Percentiles rank a stretch among this genome's conserved stretches.
These are phyloP conservation scores for Belgica antarctica DNA, from an alignment of 2,888 invertebrate genomes.

Conservation along the genomic window DNA sequence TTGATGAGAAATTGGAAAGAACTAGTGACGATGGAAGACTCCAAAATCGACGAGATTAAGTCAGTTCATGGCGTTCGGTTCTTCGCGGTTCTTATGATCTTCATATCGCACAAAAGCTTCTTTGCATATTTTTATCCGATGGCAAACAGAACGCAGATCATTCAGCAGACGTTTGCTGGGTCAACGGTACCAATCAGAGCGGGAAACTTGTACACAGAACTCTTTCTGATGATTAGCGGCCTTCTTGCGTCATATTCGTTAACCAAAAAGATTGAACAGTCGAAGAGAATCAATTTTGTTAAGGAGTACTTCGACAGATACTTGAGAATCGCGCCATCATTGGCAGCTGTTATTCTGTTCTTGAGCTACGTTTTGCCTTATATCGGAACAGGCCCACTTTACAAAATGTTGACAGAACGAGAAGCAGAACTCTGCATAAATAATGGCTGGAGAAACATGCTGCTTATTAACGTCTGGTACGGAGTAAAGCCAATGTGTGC, in stretches of 20 bases:
- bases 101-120: slow-evolving; percentile 68
- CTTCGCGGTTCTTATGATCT: slow-evolving; percentile 63
- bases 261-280: slow-evolving; percentile 59
- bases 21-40: slow-evolving; percentile 55
- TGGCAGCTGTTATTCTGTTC: slow-evolving; percentile 64
- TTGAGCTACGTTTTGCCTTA: slow-evolving; percentile 66
- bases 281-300: slow-evolving; percentile 58
- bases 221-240: slow-evolving; percentile 69
- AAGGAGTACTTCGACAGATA: slow-evolving; percentile 58
- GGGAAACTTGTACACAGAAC: slow-evolving; percentile 69
- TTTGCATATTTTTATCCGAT: slow-evolving; percentile 67
- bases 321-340: slow-evolving; percentile 61
- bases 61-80: slow-evolving; percentile 67
- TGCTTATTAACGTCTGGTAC: slow-evolving; percentile 71
- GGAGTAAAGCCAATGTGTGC: slow-evolving; percentile 65
- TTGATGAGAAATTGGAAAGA: slow-evolving; percentile 60
- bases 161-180: slow-evolving; percentile 62
- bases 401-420: slow-evolving; percentile 60
- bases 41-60: slow-evolving; percentile 60
- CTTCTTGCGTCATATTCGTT: slow-evolving; percentile 65
- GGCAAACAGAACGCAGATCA: slow-evolving; percentile 64
- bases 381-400: slow-evolving; percentile 65
- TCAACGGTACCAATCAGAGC: slow-evolving; percentile 68
- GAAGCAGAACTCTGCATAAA: slow-evolving; percentile 67
- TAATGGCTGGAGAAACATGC: slow-evolving; percentile 68